phyloP scores from a whole-genome alignment of 2,797 vertebrate species.

The Sus cebifrons region DNA sequence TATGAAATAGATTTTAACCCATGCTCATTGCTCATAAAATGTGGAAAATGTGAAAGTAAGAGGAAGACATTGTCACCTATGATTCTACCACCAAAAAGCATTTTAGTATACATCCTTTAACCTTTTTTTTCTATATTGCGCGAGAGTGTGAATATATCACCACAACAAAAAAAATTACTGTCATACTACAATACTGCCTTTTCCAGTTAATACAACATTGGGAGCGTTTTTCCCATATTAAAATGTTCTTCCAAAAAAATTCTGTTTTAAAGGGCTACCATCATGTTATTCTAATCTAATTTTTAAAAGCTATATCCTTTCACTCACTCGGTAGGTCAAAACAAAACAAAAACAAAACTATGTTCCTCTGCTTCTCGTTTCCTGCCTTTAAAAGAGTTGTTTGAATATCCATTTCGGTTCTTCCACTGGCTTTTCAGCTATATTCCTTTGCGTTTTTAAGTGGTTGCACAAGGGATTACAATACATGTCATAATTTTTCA shows the following conservation, averaged over 20 bases:
- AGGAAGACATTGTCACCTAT: not conserved
- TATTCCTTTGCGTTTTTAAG: conserved; percentile 35
- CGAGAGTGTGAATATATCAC: not conserved
- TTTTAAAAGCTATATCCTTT: conserved; percentile 53
- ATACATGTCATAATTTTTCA: conserved; percentile 5
- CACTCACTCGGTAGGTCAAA: conserved; percentile 44
- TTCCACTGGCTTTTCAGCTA: not conserved
- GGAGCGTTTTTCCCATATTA: not conserved
- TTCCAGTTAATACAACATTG: not conserved
- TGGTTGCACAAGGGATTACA: conserved; percentile 45
- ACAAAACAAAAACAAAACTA: not conserved
- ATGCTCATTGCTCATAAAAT: not conserved
- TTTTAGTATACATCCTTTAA: conserved; percentile 11
- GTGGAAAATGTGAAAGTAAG: not conserved
- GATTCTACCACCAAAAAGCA: not conserved
- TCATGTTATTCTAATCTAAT: conserved; percentile 10
- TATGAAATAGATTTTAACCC: not conserved
- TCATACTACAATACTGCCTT: not conserved
- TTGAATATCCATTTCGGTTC: conserved; percentile 53
- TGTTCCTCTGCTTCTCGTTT: conserved; percentile 71
- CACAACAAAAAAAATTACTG: not conserved
- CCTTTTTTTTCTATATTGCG: not conserved
- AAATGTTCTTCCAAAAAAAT: not conserved
- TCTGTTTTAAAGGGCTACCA: conserved; percentile 14
- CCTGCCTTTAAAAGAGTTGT: conserved; percentile 70